Evolutionary conservation across 2,888 invertebrate genomes (phyloP), one percentile per base, ranked within the genome.

Genomic region (Melinaea menophilus): DNA sequence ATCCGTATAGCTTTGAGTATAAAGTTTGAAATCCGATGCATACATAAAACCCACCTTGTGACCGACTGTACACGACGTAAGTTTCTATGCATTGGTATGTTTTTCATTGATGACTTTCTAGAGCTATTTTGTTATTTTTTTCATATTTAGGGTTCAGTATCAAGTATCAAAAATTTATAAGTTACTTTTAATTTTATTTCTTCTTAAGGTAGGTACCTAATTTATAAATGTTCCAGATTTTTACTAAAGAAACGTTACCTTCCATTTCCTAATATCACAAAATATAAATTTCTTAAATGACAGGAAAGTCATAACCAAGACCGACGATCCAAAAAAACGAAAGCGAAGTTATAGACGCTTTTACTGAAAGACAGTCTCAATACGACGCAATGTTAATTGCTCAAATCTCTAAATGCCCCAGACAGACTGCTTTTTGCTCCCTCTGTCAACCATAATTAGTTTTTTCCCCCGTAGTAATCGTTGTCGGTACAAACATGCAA

Each of bases 381-480:
- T 69, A 61, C 61, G 61, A 64, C 76, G 74, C 74, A 68, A 70
- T 71, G 70, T 74, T 69, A 71, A 72, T 69, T 64, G 66, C 63
- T 68, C 64, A 72, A 73, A 75, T 74, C 72, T 72, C 71, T 67
- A 69, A 73, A 71, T 68, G 67, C 69, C 57, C 68, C 64, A 69
- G 72, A 72, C 71, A 68, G 65, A 68, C 68, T 68, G 65, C 73
- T 72, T 73, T 74, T 76, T 76, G 77, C 76, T 75, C 74, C 76
- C 73, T 77, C 75, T 80, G 85, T 84, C 82, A 81, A 74, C 80
- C 78, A 77, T 85, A 86, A 88, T 88, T 88, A 87, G 87, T 84
- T 86, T 85, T 72, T 85, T 84, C 82, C 78, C 80, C 75, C 73
- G 79, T 76, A 84, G 85, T 82, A 86, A 88, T 84, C 81, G 84